Conservation (phyloP, 2,888 invertebrate species). For the Erebia palarica region DNA sequence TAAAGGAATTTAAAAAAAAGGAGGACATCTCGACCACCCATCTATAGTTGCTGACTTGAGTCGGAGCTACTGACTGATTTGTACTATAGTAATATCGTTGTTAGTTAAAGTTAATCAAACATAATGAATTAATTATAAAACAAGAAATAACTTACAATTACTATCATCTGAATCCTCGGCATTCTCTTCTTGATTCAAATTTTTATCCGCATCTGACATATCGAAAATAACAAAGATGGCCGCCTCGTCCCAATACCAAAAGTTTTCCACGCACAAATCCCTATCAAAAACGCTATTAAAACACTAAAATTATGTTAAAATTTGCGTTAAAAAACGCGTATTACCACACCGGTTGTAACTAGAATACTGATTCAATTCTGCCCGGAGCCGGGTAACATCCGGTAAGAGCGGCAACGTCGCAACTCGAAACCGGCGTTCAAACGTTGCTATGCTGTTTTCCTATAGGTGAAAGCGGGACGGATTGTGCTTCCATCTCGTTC, state of each 20-base stretch:
- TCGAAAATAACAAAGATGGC: conserved; percentile 26
- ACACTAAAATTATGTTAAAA: conserved; percentile 4
- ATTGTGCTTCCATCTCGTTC: neutral
- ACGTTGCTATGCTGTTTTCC: neutral
- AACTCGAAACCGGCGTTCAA: neutral
- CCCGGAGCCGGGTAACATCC: conserved; percentile 23
- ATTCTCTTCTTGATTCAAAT: too few relatives aligned
- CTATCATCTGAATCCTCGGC: neutral
- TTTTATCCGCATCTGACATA: conserved; percentile 20
- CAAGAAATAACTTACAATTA: neutral
- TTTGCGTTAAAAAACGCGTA: conserved; percentile 24
- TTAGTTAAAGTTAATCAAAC: too few relatives aligned
- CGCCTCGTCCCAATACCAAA: neutral
- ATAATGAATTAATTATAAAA: neutral
- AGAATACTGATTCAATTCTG: conserved; percentile 30
- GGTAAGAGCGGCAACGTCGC: conserved; percentile 31
- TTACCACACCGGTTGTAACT: conserved; percentile 28
- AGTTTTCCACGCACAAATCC: neutral
- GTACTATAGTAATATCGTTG: too few relatives aligned
- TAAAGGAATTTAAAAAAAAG: too few relatives aligned
- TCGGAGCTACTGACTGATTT: too few relatives aligned
- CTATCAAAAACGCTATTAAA: neutral
- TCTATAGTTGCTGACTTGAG: too few relatives aligned
- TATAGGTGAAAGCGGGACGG: neutral
- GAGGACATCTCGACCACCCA: too few relatives aligned